phyloP scores from a whole-genome alignment of 2,888 invertebrate species.

The Melolontha melolontha region DNA sequence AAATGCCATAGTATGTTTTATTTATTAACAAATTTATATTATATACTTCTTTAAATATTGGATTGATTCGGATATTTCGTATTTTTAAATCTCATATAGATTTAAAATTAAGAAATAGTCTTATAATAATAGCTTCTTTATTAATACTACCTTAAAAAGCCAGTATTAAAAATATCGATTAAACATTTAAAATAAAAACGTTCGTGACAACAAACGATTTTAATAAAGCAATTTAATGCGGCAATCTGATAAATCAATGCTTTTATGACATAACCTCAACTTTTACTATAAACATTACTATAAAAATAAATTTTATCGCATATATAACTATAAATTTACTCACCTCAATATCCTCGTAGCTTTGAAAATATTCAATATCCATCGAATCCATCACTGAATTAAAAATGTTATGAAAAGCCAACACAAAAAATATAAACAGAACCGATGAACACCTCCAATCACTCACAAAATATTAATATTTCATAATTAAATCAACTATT shows the following conservation, averaged over 20 bases:
- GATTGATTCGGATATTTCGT: too few relatives aligned
- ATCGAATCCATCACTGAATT: conserved; percentile 50
- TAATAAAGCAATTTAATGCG: conserved; percentile 13
- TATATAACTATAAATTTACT: conserved; percentile 49
- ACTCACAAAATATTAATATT: background rate
- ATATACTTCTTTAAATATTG: too few relatives aligned
- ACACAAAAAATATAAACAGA: conserved; percentile 1
- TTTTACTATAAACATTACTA: background rate
- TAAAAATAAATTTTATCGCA: conserved; percentile 12
- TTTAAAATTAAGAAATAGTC: too few relatives aligned
- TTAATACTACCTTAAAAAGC: too few relatives aligned
- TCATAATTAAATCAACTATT: too few relatives aligned
- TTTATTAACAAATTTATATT: background rate
- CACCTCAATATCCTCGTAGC: conserved; percentile 84
- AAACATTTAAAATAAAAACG: too few relatives aligned
- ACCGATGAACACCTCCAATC: background rate
- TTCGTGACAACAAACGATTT: too few relatives aligned
- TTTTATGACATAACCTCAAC: conserved; percentile 42
- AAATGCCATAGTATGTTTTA: background rate
- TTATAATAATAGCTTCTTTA: too few relatives aligned
- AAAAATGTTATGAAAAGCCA: background rate
- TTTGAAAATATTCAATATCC: conserved; percentile 72
- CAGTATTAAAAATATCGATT: too few relatives aligned
- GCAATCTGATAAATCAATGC: conserved; percentile 32
- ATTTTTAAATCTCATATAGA: too few relatives aligned